phyloP scores from a whole-genome alignment of 2,888 invertebrate species.

The Brassicogethes aeneus region DNA sequence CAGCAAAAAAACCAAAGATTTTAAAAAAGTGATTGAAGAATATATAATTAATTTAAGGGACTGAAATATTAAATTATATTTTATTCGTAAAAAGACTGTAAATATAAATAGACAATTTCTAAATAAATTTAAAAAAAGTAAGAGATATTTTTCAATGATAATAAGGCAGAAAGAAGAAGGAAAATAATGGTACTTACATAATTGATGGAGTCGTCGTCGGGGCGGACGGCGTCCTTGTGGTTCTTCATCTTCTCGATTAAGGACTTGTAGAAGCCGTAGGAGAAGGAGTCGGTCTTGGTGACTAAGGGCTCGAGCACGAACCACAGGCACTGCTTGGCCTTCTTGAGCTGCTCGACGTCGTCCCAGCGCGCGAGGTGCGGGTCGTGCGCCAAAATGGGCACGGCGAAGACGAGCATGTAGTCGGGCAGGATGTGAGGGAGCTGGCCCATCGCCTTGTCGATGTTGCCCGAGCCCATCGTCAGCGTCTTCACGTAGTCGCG shows the following conservation, averaged over 20 bases:
- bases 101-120: too few relatives aligned
- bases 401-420: constrained; percentile 95
- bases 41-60: too few relatives aligned
- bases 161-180: too few relatives aligned
- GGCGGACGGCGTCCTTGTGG: constrained; percentile 80
- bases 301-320: constrained; percentile 92
- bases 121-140: too few relatives aligned
- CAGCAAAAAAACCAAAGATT: too few relatives aligned
- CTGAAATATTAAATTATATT: too few relatives aligned
- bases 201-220: constrained; percentile 75
- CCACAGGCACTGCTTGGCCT: constrained; percentile 80
- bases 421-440: constrained; percentile 88
- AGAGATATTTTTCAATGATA: too few relatives aligned
- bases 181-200: too few relatives aligned
- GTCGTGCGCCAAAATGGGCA: constrained; percentile 91
- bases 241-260: constrained; percentile 91
- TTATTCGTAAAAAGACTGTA: too few relatives aligned
- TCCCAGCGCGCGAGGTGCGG: constrained; percentile 71
- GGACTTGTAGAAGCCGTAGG: constrained; percentile 90
- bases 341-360: constrained; percentile 68
- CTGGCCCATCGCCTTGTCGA: constrained; percentile 65
- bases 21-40: too few relatives aligned
- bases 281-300: constrained; percentile 87
- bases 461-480: constrained; percentile 55
- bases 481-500: constrained; percentile 86